Conservation (phyloP, 2,797 vertebrate species). For the Pelobates cultripes region DNA sequence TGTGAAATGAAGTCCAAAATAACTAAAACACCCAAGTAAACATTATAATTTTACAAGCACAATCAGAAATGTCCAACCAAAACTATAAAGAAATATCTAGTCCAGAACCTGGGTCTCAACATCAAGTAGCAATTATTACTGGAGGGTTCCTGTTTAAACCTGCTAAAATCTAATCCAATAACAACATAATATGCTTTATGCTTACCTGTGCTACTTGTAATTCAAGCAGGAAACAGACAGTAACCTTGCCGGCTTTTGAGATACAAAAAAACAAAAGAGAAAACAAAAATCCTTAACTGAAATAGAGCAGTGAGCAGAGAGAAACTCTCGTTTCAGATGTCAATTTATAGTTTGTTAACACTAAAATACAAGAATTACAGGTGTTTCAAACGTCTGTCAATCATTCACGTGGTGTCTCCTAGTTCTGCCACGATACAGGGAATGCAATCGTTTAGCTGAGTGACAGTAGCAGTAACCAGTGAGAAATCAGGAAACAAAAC, state of each 20-base stretch:
- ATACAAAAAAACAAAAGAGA: too few species aligned
- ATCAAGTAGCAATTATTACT: too few species aligned
- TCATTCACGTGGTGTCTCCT: conserved; percentile 48
- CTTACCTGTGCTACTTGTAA: conserved; percentile 28
- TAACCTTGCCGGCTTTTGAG: not conserved
- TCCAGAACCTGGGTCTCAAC: too few species aligned
- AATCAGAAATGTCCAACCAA: too few species aligned
- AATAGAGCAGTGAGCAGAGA: not conserved
- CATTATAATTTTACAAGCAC: too few species aligned
- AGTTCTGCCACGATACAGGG: conserved; percentile 17
- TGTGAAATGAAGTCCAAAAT: too few species aligned
- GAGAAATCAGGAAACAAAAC: conserved; percentile 19
- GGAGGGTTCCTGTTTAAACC: not conserved
- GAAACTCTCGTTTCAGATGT: not conserved
- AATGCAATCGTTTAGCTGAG: conserved; percentile 16
- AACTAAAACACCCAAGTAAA: too few species aligned
- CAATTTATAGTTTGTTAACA: not conserved
- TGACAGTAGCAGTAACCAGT: conserved; percentile 4
- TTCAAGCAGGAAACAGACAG: not conserved
- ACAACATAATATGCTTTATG: not conserved
- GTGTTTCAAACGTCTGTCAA: not conserved
- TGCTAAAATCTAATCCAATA: not conserved
- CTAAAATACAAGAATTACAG: conserved; percentile 19
- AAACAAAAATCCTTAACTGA: not conserved
- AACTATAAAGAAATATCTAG: too few species aligned